Percentiles rank a stretch among this genome's conserved stretches.
phyloP scores from a whole-genome alignment of 2,797 vertebrate genomes.

The Macropus fuliginosus region DNA sequence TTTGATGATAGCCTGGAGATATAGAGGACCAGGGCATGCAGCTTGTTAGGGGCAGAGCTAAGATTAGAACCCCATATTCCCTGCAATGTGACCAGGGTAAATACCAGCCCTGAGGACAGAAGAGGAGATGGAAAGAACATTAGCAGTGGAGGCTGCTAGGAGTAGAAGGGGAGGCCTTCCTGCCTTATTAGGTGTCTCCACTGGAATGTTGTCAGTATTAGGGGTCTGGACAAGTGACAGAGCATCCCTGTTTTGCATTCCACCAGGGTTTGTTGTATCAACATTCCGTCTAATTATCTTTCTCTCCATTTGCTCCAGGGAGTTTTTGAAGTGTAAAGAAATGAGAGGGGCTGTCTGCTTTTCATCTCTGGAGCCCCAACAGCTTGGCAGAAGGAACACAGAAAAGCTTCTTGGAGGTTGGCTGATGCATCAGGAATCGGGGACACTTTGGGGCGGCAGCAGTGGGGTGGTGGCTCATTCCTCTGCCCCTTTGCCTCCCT shows the following conservation, averaged over 20 bases:
- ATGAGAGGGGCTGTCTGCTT: constrained; percentile 63
- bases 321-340: constrained; percentile 67
- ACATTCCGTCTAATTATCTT: constrained; percentile 65
- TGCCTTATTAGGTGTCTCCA: constrained; percentile 67
- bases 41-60: background rate
- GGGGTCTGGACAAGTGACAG: background rate
- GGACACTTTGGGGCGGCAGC: background rate
- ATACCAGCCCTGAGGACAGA: background rate
- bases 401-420: constrained; percentile 28
- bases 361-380: constrained; percentile 67
- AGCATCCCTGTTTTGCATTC: constrained; percentile 57
- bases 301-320: constrained; percentile 69
- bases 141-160: background rate
- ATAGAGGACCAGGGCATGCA: background rate
- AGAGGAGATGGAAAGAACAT: background rate
- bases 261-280: constrained; percentile 50
- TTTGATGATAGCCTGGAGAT: background rate
- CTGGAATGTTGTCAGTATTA: constrained; percentile 45
- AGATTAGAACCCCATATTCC: background rate
- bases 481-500: background rate
- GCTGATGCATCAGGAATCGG: constrained; percentile 57
- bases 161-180: background rate
- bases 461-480: background rate
- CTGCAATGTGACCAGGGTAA: background rate
- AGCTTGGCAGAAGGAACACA: constrained; percentile 25